These are phyloP conservation scores for Sciurus carolinensis DNA, from an alignment of 2,797 vertebrate species.

Conservation along the genomic window DNA sequence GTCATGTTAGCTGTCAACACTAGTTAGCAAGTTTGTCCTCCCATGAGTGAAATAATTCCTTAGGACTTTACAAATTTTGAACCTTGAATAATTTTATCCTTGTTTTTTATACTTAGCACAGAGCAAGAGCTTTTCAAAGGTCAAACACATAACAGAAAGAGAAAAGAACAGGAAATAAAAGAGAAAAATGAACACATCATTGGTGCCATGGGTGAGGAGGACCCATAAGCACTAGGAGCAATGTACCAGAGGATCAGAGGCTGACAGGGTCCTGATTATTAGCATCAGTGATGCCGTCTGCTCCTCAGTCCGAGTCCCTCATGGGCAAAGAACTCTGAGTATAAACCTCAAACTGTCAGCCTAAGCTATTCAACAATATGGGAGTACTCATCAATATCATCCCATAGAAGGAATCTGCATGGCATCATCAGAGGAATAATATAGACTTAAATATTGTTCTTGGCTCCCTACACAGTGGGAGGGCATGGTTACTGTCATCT, in stretches of 20 bases:
- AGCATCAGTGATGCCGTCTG: not conserved
- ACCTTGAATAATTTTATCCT: constrained; percentile 42
- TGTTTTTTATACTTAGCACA: constrained; percentile 42
- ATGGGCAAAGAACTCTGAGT: not conserved
- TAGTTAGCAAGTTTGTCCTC: constrained; percentile 14
- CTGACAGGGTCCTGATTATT: not conserved
- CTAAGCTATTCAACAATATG: not conserved
- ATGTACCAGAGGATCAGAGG: not conserved
- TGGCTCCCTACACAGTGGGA: not conserved
- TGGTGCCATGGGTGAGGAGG: not conserved
- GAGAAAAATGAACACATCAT: constrained; percentile 8
- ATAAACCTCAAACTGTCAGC: not conserved
- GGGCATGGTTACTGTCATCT: not conserved
- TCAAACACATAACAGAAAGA: constrained; percentile 9
- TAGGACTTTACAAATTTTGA: not conserved
- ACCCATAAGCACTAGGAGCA: not conserved
- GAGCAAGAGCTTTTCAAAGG: not conserved
- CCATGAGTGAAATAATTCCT: not conserved
- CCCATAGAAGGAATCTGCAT: not conserved
- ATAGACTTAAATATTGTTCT: not conserved
- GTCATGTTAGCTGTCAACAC: not conserved
- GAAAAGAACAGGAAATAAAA: not conserved
- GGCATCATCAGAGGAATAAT: not conserved
- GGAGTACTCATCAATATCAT: not conserved
- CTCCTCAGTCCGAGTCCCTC: not conserved